These are phyloP conservation scores for Corydoras maculifer DNA, from an alignment of 2,113 vertebrate genomes.

Conservation along the genomic window DNA sequence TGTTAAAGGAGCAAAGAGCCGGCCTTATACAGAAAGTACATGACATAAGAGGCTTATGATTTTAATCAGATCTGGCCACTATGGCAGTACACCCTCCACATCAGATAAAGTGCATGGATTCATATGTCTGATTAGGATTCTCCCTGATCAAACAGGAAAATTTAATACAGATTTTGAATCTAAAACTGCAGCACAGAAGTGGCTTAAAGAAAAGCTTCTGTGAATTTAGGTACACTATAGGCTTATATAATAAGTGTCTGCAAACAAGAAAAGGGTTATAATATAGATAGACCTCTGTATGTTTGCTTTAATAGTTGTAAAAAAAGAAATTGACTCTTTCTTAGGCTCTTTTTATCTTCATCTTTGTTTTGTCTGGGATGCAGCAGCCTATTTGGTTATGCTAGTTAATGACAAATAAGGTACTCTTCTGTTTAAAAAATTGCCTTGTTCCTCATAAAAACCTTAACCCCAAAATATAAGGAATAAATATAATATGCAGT, in stretches of 20 bases:
- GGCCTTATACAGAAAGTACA: constrained; percentile 49
- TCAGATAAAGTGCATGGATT: constrained; percentile 12
- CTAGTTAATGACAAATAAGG: background rate
- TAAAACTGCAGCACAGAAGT: no score
- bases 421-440: no score
- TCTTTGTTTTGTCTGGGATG: background rate
- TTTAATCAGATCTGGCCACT: constrained; percentile 61
- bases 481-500: no score
- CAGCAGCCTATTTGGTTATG: background rate
- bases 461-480: background rate
- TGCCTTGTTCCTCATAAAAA: background rate
- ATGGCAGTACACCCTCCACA: constrained; percentile 37
- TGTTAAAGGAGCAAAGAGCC: constrained; percentile 40
- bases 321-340: no score
- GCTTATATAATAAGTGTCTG: no score
- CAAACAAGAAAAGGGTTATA: no score
- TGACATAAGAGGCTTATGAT: constrained; percentile 63
- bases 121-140: background rate
- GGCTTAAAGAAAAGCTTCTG: no score
- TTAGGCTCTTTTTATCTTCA: no score
- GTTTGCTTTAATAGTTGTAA: no score
- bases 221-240: no score
- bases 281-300: no score
- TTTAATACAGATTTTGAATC: background rate
- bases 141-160: background rate